These are phyloP conservation scores for Ormia ochracea DNA, from an alignment of 2,888 invertebrate genomes.

Conservation along the genomic window DNA sequence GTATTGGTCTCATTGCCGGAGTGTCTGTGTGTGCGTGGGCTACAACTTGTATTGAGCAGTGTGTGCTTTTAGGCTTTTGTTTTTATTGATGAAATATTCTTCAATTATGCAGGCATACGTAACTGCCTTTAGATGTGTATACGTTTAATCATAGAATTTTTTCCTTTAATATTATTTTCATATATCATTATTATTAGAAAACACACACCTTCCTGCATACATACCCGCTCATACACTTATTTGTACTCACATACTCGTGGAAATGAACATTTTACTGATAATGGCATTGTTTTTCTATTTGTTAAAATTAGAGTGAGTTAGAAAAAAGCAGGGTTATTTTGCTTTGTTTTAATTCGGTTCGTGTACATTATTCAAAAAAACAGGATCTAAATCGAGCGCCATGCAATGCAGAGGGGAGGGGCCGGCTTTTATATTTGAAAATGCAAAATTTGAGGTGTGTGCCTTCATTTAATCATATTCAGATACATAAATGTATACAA, in stretches of 20 bases:
- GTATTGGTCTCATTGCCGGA: neutral
- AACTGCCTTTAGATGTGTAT: no score
- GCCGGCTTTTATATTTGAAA: constrained; percentile 5
- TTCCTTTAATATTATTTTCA: constrained; percentile 61
- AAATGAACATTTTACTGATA: neutral
- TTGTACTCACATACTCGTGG: neutral
- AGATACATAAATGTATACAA: constrained; percentile 32
- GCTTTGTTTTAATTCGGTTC: neutral
- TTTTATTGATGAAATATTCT: constrained; percentile 75
- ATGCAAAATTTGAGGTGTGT: constrained; percentile 47
- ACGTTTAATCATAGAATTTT: neutral
- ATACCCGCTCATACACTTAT: neutral
- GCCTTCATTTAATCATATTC: constrained; percentile 39
- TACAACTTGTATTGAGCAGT: neutral
- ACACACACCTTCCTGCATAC: neutral
- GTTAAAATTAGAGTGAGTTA: neutral
- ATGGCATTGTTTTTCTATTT: constrained; percentile 14
- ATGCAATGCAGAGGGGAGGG: constrained; percentile 12
- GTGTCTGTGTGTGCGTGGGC: no score
- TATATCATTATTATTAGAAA: constrained; percentile 62
- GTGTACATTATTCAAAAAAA: constrained; percentile 6
- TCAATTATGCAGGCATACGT: constrained; percentile 69
- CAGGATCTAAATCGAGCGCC: constrained; percentile 10
- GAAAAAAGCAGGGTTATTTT: constrained; percentile 1
- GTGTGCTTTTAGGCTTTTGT: constrained; percentile 57